Evolutionary conservation across 2,797 vertebrate species (phyloP).

Genomic region (Columba guinea): DNA sequence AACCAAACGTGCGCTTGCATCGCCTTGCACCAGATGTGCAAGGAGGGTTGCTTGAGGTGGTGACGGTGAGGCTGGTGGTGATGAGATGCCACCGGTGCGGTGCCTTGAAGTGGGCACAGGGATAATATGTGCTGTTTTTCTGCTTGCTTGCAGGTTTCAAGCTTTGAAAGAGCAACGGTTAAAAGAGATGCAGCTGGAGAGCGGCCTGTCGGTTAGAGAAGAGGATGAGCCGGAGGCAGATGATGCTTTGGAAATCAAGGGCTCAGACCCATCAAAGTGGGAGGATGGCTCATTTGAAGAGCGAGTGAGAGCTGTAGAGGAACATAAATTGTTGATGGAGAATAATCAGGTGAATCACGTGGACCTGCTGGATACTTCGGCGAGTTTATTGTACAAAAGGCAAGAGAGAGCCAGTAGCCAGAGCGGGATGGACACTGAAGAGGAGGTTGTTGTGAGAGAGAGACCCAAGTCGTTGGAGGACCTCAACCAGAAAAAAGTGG

Average conservation of each 20-base stretch:
- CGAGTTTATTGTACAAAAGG: constrained; percentile 32
- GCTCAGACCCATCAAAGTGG: constrained; percentile 88
- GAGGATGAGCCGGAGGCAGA: constrained; percentile 10
- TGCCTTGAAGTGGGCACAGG: neutral
- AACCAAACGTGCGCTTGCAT: fast-evolving
- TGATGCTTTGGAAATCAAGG: constrained; percentile 75
- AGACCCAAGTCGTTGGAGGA: constrained; percentile 82
- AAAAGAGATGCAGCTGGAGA: constrained; percentile 76
- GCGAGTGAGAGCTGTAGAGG: constrained; percentile 77
- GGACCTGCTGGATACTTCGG: constrained; percentile 49
- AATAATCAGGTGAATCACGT: constrained; percentile 59
- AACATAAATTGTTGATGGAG: constrained; percentile 68
- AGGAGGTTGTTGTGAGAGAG: constrained; percentile 81
- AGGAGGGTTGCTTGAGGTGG: neutral
- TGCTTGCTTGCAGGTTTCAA: constrained; percentile 79
- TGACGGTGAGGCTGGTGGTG: neutral
- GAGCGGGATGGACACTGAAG: constrained; percentile 50
- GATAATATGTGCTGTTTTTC: neutral
- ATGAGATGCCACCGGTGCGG: neutral
- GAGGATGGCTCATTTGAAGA: constrained; percentile 83
- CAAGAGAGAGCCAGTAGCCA: constrained; percentile 75
- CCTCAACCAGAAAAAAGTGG: constrained; percentile 86
- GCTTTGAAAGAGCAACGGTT: constrained; percentile 79
- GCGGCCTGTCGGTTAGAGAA: constrained; percentile 65
- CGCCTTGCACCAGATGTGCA: neutral